phyloP scores from a whole-genome alignment of 2,888 invertebrate species.

The Tiliacea aurago region DNA sequence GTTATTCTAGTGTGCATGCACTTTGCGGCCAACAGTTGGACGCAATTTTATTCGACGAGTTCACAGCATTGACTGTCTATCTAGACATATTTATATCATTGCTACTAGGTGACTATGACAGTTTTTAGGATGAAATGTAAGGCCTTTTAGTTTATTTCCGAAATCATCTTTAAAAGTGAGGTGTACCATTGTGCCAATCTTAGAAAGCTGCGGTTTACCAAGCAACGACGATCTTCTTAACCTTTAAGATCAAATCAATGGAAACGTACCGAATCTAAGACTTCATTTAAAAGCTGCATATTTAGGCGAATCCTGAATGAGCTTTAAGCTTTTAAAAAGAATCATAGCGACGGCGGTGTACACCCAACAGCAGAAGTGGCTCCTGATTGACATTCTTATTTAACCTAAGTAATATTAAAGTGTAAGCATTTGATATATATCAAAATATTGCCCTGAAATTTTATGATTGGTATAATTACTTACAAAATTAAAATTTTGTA shows the following conservation, averaged over 20 bases:
- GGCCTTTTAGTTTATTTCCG: neutral
- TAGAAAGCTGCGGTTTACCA: neutral
- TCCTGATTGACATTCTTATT: neutral
- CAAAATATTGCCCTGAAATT: too few relatives aligned
- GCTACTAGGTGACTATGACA: too few relatives aligned
- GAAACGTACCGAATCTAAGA: slow-evolving; percentile 79
- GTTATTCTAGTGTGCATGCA: too few relatives aligned
- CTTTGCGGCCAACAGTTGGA: too few relatives aligned
- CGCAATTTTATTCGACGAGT: too few relatives aligned
- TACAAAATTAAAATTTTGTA: too few relatives aligned
- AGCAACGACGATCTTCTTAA: neutral
- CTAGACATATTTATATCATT: too few relatives aligned
- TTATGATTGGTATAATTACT: too few relatives aligned
- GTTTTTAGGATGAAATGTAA: neutral
- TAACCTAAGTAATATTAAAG: neutral
- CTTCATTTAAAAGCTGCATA: slow-evolving; percentile 90
- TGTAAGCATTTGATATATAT: too few relatives aligned
- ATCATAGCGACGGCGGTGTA: slow-evolving; percentile 80
- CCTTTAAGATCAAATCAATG: slow-evolving; percentile 64
- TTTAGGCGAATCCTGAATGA: slow-evolving; percentile 84
- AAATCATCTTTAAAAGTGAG: neutral
- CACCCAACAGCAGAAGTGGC: slow-evolving; percentile 61
- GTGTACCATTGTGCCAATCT: too few relatives aligned
- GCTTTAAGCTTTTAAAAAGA: slow-evolving; percentile 89
- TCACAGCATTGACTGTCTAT: too few relatives aligned